Conservation (phyloP, 2,797 vertebrate genomes). For the Pipistrellus nathusii region DNA sequence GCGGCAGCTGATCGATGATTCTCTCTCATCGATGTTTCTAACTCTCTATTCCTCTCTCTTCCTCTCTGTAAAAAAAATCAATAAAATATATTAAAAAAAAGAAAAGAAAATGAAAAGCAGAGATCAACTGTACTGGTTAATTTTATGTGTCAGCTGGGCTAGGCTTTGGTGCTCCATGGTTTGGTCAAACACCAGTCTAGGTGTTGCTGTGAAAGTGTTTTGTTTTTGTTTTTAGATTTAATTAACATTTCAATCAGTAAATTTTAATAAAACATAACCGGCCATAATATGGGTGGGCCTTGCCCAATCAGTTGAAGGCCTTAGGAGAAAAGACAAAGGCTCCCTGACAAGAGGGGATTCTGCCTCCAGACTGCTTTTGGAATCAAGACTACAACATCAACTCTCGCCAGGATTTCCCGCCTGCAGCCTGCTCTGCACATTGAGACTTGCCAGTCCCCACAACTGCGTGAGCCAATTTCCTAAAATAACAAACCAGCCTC, state of each 20-base stretch:
- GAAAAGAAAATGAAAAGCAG: not conserved
- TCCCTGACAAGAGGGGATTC: not conserved
- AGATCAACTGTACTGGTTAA: not conserved
- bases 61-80: no score
- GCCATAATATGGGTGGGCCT: not conserved
- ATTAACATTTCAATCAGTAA: conserved; percentile 43
- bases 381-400: not conserved
- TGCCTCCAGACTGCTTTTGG: not conserved
- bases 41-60: no score
- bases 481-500: not conserved
- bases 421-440: not conserved
- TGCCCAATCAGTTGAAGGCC: not conserved
- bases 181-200: not conserved
- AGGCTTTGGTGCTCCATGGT: not conserved
- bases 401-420: not conserved
- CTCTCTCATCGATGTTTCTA: no score
- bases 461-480: not conserved
- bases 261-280: not conserved
- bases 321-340: not conserved
- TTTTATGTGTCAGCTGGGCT: not conserved
- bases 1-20: no score
- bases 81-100: no score
- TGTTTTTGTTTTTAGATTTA: not conserved
- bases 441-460: not conserved
- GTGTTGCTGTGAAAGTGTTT: not conserved